phyloP scores from a whole-genome alignment of 2,113 vertebrate species.

The Steatornis caripensis region DNA sequence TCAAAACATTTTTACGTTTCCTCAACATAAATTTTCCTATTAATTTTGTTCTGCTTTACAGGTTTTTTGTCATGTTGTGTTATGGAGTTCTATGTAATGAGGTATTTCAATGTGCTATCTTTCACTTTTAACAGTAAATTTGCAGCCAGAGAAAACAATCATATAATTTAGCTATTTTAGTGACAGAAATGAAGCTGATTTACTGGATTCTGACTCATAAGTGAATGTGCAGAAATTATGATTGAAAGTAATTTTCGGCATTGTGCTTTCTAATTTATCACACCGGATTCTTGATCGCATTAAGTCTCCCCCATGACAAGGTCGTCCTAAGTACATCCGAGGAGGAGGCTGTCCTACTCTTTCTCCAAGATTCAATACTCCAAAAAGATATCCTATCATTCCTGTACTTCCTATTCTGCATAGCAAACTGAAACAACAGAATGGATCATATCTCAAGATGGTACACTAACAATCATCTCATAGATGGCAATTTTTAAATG shows the following conservation, averaged over 20 bases:
- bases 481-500: neutral
- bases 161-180: neutral
- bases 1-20: neutral
- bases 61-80: neutral
- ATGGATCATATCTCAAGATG: neutral
- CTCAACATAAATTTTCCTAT: neutral
- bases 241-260: neutral
- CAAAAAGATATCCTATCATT: neutral
- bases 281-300: neutral
- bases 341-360: neutral
- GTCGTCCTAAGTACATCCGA: neutral
- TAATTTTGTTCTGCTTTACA: neutral
- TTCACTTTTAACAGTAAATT: neutral
- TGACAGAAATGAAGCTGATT: neutral
- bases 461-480: neutral
- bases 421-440: neutral
- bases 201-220: neutral
- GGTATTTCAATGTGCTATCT: neutral
- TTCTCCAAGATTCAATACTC: neutral
- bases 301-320: neutral
- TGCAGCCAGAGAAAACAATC: neutral
- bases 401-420: neutral
- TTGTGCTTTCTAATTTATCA: neutral
- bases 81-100: neutral
- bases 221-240: neutral